These are phyloP conservation scores for Emydocephalus ijimae DNA, from an alignment of 2,113 vertebrate species.

Conservation along the genomic window DNA sequence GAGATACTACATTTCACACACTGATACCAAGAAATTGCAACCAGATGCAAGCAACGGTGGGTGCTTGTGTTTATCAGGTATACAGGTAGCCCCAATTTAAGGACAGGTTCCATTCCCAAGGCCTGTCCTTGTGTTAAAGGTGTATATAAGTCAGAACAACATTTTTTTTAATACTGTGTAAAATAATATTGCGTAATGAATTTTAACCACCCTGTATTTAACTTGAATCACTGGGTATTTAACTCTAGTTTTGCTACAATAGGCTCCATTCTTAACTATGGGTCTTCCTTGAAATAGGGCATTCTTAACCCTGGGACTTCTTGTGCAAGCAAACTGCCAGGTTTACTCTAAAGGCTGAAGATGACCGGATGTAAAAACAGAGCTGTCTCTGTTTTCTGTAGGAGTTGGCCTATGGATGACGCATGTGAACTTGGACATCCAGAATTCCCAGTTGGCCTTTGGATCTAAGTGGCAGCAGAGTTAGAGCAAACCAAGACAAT, in stretches of 20 bases:
- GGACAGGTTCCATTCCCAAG: not conserved
- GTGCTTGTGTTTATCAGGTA: not conserved
- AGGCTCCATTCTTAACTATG: not conserved
- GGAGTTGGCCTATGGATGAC: not conserved
- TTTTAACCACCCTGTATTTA: not conserved
- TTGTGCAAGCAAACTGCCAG: conserved; percentile 29
- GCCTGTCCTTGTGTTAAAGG: not conserved
- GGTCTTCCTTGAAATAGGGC: not conserved
- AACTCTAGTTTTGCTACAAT: not conserved
- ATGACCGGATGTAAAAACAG: conserved; percentile 29
- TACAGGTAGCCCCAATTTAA: not conserved
- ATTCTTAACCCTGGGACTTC: not conserved
- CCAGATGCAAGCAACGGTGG: conserved; percentile 12
- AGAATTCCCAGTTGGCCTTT: not conserved
- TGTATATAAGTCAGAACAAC: not conserved
- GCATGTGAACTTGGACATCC: too few relatives aligned
- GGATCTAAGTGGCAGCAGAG: not conserved
- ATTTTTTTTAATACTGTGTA: not conserved
- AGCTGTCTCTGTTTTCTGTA: not conserved
- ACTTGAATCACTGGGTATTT: not conserved
- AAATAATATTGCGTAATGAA: not conserved
- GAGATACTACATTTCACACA: conserved; percentile 74
- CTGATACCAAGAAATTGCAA: conserved; percentile 60
- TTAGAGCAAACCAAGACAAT: not conserved
- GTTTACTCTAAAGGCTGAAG: conserved; percentile 64